These are phyloP conservation scores for Drosophila subsilvestris DNA, from an alignment of 2,888 invertebrate species.

Conservation along the genomic window DNA sequence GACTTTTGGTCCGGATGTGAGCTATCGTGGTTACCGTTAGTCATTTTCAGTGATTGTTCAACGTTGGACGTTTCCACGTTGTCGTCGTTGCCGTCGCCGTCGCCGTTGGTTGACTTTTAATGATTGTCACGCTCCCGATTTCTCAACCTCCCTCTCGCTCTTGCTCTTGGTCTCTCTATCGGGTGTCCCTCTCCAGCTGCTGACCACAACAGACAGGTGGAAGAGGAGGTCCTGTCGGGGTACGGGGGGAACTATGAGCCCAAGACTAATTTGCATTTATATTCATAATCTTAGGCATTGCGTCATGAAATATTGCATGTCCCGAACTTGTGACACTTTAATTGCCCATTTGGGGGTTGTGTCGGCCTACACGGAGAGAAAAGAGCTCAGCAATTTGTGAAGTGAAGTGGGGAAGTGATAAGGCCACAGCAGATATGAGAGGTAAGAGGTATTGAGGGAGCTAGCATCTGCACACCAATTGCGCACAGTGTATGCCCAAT, in stretches of 20 bases:
- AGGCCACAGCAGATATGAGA: no score
- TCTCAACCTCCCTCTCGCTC: conserved; percentile 5
- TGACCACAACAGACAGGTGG: conserved; percentile 64
- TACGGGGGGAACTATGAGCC: conserved; percentile 29
- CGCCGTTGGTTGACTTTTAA: conserved; percentile 72
- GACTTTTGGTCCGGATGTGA: conserved; percentile 71
- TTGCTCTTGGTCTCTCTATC: not conserved
- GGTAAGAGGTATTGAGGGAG: no score
- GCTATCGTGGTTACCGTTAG: conserved; percentile 82
- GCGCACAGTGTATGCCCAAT: not conserved
- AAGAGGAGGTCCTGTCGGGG: conserved; percentile 12
- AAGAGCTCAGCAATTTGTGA: no score
- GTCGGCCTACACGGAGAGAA: conserved; percentile 14
- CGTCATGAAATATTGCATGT: conserved; percentile 81
- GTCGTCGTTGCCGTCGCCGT: conserved; percentile 46
- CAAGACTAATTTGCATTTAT: conserved; percentile 77
- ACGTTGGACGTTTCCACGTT: conserved; percentile 48
- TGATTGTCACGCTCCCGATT: conserved; percentile 74
- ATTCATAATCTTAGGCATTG: conserved; percentile 78
- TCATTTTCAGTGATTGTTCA: conserved; percentile 80
- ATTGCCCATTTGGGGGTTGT: conserved; percentile 66
- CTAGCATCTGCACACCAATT: not conserved
- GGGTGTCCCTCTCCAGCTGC: conserved; percentile 8
- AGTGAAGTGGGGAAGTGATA: no score
- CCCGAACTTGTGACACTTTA: conserved; percentile 80